phyloP scores from a whole-genome alignment of 2,113 vertebrate species.

The Odontesthes bonariensis region DNA sequence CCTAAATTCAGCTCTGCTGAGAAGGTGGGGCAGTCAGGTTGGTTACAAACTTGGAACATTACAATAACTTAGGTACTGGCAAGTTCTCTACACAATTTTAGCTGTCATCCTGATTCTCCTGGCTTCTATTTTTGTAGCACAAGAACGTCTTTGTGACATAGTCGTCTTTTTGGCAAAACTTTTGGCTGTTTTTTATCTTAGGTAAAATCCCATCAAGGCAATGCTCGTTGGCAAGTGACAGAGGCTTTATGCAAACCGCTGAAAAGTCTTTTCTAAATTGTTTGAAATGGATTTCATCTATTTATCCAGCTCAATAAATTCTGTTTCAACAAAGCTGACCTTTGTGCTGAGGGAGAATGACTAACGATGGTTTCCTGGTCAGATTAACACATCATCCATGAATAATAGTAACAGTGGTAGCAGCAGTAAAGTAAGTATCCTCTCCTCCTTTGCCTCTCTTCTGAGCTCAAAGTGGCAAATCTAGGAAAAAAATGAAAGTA shows the following conservation, averaged over 20 bases:
- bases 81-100: neutral
- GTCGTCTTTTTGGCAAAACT: neutral
- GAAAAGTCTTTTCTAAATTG: neutral
- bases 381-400: neutral
- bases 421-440: neutral
- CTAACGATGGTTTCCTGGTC: neutral
- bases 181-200: neutral
- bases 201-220: too few relatives aligned
- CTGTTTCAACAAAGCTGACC: neutral
- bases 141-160: neutral
- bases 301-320: neutral
- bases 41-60: conserved; percentile 40
- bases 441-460: neutral
- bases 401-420: too few relatives aligned
- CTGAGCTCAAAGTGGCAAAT: conserved; percentile 4
- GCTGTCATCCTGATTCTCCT: neutral
- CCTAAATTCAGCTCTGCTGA: conserved; percentile 23
- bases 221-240: neutral
- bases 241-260: conserved; percentile 1
- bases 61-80: conserved; percentile 18
- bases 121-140: neutral
- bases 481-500: conserved; percentile 12
- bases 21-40: conserved; percentile 21
- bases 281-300: neutral
- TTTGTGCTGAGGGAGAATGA: too few relatives aligned